phyloP scores from a whole-genome alignment of 2,113 vertebrate genomes.

The Ursus arctos region DNA sequence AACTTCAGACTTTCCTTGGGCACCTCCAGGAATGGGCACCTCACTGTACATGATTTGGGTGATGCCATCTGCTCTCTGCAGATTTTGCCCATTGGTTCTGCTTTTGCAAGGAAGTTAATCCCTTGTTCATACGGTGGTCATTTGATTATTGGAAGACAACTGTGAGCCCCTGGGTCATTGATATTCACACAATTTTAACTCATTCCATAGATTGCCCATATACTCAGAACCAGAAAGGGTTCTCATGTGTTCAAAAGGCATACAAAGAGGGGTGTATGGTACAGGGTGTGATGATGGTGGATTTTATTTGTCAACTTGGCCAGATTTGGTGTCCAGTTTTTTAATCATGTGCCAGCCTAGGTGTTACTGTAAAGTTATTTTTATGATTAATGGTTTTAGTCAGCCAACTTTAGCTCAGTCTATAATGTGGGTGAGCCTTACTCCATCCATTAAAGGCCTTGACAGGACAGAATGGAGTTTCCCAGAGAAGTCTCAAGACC shows the following conservation, averaged over 20 bases:
- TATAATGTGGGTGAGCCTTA: background rate
- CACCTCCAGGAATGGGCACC: background rate
- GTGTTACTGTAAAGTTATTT: too few relatives aligned
- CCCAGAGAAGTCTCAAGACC: background rate
- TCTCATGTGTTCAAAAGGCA: background rate
- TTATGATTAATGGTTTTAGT: too few relatives aligned
- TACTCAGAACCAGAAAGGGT: background rate
- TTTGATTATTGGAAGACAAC: too few relatives aligned
- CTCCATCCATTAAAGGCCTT: background rate
- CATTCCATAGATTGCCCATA: too few relatives aligned
- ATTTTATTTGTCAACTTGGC: background rate
- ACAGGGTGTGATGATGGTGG: too few relatives aligned
- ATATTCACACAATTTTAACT: background rate
- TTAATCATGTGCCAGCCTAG: accelerated
- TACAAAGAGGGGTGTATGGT: background rate
- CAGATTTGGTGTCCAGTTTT: background rate
- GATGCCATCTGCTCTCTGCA: background rate
- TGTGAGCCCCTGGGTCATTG: background rate
- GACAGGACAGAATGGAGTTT: background rate
- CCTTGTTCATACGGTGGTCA: too few relatives aligned
- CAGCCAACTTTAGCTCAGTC: background rate
- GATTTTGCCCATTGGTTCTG: background rate
- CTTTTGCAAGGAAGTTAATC: background rate
- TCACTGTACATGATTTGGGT: background rate
- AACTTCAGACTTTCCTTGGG: background rate